Evolutionary conservation across 2,113 vertebrate species (phyloP).

Genomic region (Passer domesticus): DNA sequence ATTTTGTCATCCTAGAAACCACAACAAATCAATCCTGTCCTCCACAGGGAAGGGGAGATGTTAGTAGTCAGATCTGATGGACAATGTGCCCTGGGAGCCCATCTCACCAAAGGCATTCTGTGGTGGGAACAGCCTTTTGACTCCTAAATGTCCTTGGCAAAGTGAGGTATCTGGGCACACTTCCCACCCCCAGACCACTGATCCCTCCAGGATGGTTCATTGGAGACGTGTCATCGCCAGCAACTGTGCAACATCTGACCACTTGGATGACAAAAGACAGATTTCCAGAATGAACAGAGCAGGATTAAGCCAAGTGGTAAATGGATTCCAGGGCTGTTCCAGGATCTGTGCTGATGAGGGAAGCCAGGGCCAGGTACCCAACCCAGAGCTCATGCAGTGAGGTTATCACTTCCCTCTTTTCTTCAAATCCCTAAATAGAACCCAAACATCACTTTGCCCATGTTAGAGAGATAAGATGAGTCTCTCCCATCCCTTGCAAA

Average conservation of each 20-base stretch:
- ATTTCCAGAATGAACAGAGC: background rate
- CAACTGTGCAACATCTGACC: conserved; percentile 33
- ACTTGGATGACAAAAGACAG: conserved; percentile 39
- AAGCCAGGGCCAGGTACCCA: conserved; percentile 36
- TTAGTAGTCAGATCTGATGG: background rate
- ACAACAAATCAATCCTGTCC: background rate
- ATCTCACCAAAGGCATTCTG: background rate
- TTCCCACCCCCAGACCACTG: background rate
- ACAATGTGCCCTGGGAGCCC: background rate
- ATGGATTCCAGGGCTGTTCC: conserved; percentile 45
- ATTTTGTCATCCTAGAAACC: background rate
- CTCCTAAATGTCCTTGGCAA: conserved; percentile 24
- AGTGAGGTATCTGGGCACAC: background rate
- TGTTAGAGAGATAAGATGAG: conserved; percentile 45
- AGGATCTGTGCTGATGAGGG: background rate
- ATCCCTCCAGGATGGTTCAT: background rate
- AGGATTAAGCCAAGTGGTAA: conserved; percentile 61
- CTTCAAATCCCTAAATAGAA: conserved; percentile 62
- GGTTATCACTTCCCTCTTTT: conserved; percentile 38
- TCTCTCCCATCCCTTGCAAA: conserved; percentile 24
- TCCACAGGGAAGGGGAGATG: background rate
- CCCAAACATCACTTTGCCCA: background rate
- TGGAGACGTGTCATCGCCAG: conserved; percentile 5
- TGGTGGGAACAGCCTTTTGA: conserved; percentile 5
- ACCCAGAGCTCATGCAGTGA: background rate